phyloP scores from a whole-genome alignment of 1,140 invertebrate genomes.

The Chironomus striatipennis region DNA sequence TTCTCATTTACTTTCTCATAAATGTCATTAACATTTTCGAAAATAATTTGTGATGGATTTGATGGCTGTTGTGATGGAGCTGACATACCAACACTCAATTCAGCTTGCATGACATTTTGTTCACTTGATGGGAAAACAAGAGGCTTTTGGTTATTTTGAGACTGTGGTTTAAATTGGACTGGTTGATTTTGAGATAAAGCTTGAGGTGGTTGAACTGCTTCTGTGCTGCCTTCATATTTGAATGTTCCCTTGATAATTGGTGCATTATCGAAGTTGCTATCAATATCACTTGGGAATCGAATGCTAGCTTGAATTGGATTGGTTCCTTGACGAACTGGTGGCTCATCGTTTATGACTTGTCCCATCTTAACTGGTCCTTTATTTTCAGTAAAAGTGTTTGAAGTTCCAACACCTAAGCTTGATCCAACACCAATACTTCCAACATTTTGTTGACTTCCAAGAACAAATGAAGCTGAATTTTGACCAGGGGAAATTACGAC shows the following conservation, averaged over 20 bases:
- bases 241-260: conserved; percentile 27
- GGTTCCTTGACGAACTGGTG: conserved; percentile 10
- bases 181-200: conserved; percentile 35
- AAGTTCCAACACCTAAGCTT: background rate
- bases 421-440: conserved; percentile 29
- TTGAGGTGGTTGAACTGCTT: conserved; percentile 30
- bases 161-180: conserved; percentile 29
- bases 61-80: background rate
- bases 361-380: conserved; percentile 28
- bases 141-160: conserved; percentile 29
- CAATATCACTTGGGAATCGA: conserved; percentile 33
- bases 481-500: conserved; percentile 53
- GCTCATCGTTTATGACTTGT: conserved; percentile 18
- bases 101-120: background rate
- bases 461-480: conserved; percentile 52
- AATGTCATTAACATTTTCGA: conserved; percentile 29
- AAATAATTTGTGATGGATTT: conserved; percentile 4
- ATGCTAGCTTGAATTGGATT: conserved; percentile 30
- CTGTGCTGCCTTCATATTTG: conserved; percentile 28
- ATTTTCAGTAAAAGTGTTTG: background rate
- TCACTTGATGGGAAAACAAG: conserved; percentile 18
- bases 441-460: conserved; percentile 53
- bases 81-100: conserved; percentile 7
- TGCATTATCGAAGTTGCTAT: conserved; percentile 14
- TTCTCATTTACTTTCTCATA: conserved; percentile 36